Evolutionary conservation across 2,797 vertebrate species (phyloP).

Genomic region (Fratercula arctica): DNA sequence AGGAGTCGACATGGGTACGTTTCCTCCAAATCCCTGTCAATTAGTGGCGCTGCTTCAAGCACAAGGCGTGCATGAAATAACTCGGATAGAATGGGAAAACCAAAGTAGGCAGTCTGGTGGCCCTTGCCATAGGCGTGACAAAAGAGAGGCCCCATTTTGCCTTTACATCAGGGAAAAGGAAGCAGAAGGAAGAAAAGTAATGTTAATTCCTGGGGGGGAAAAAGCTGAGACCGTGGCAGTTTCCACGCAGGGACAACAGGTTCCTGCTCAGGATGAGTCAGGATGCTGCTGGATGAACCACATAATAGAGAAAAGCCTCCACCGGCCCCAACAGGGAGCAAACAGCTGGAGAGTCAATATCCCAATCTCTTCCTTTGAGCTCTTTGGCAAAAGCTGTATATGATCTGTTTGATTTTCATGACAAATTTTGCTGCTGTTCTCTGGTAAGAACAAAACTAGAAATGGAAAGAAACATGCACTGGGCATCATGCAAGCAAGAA

Average conservation of each 20-base stretch:
- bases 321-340: background rate
- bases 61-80: background rate
- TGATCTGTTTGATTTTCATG: background rate
- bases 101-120: background rate
- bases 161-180: background rate
- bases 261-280: background rate
- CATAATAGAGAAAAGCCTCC: background rate
- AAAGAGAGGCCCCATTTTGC: background rate
- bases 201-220: rapidly evolving
- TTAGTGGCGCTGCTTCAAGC: background rate
- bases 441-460: background rate
- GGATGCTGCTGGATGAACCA: background rate
- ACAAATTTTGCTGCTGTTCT: background rate
- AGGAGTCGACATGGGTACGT: background rate
- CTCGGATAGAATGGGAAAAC: background rate
- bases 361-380: background rate
- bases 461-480: background rate
- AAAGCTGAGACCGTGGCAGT: background rate
- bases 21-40: background rate
- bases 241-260: background rate
- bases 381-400: background rate
- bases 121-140: background rate
- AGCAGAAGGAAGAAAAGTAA: background rate
- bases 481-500: background rate
- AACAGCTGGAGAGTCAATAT: background rate